Evolutionary conservation across 2,113 vertebrate species (phyloP).

Genomic region (Ictalurus furcatus): DNA sequence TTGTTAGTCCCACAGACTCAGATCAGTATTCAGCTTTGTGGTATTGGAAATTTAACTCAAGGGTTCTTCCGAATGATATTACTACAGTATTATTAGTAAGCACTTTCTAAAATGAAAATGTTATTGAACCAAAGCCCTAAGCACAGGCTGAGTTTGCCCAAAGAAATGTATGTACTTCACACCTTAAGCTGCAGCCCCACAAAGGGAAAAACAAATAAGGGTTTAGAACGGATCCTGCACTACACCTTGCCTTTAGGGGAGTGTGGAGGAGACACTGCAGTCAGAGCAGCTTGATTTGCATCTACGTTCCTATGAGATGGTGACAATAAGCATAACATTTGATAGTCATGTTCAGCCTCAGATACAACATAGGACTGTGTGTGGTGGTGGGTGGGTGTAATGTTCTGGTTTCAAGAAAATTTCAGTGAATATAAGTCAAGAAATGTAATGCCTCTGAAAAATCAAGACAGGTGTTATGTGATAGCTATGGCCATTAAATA

Average conservation of each 20-base stretch:
- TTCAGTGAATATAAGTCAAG: constrained; percentile 11
- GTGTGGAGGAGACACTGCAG: constrained; percentile 73
- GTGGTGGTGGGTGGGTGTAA: neutral
- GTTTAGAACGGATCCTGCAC: constrained; percentile 66
- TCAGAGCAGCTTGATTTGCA: constrained; percentile 77
- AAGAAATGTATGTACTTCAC: constrained; percentile 69
- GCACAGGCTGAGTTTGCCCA: constrained; percentile 61
- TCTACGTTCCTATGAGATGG: constrained; percentile 67
- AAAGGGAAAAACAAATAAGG: constrained; percentile 72
- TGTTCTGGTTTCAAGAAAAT: too few relatives aligned
- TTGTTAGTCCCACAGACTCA: neutral
- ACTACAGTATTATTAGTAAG: constrained; percentile 57
- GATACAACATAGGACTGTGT: constrained; percentile 37
- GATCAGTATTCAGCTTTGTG: neutral
- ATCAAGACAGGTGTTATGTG: neutral
- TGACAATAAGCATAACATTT: constrained; percentile 68
- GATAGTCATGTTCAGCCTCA: constrained; percentile 57
- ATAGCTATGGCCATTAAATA: neutral
- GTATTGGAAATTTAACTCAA: constrained; percentile 49
- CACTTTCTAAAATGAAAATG: constrained; percentile 61
- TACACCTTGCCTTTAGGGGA: constrained; percentile 67
- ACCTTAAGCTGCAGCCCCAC: constrained; percentile 63
- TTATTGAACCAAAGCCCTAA: constrained; percentile 51
- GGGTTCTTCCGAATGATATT: constrained; percentile 49
- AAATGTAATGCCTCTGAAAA: neutral